phyloP scores from a whole-genome alignment of 2,888 invertebrate species.

The Temnothorax unifasciatus region DNA sequence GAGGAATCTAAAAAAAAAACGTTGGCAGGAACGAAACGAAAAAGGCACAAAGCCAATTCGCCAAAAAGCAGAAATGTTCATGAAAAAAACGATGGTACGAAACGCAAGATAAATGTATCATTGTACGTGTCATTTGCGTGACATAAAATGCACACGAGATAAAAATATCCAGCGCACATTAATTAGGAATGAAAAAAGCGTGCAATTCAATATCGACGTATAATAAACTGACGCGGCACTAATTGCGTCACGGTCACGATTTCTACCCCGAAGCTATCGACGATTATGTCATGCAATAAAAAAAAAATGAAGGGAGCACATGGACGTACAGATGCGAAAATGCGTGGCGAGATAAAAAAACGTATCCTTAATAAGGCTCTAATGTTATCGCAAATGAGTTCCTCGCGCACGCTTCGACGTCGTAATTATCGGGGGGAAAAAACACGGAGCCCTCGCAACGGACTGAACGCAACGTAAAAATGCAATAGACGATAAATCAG shows the following conservation, averaged over 20 bases:
- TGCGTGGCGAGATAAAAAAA: background rate
- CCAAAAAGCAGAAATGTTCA: background rate
- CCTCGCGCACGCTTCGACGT: background rate
- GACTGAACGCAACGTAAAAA: background rate
- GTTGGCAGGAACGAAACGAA: background rate
- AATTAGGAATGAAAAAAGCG: background rate
- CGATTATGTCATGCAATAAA: constrained; percentile 33
- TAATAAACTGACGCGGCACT: constrained; percentile 10
- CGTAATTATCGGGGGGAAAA: background rate
- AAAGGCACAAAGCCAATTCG: background rate
- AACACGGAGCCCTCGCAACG: background rate
- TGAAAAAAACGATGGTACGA: background rate
- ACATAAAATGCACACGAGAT: background rate
- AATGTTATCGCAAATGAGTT: background rate
- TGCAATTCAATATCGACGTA: constrained; percentile 3
- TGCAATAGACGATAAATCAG: background rate
- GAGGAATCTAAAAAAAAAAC: background rate
- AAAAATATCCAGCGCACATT: background rate
- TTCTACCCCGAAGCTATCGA: constrained; percentile 41
- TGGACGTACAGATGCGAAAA: background rate
- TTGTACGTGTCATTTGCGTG: background rate
- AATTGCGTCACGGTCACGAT: constrained; percentile 45
- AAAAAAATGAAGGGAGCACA: background rate
- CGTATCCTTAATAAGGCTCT: background rate
- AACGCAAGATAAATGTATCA: background rate